A percentile compares a stretch with the other conserved stretches of the same genome.
phyloP scores from a whole-genome alignment of 2,888 invertebrate species.

The Apoda limacodes region DNA sequence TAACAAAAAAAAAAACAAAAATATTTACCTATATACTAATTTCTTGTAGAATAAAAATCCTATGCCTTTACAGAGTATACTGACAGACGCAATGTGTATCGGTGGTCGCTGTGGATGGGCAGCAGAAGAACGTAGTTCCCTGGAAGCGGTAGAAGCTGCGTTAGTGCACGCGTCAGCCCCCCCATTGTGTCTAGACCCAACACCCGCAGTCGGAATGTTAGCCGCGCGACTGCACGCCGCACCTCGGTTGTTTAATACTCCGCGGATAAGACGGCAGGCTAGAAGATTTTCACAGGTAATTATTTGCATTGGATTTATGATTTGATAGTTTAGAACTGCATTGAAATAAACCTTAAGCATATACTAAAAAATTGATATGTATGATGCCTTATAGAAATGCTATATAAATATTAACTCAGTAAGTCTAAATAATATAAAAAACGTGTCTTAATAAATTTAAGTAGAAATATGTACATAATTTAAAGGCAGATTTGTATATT shows the following conservation, averaged over 20 bases:
- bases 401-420: too few relatives aligned
- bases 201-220: slow-evolving; percentile 82
- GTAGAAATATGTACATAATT: too few relatives aligned
- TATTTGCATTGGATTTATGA: slow-evolving; percentile 2
- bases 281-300: slow-evolving; percentile 81
- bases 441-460: too few relatives aligned
- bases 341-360: too few relatives aligned
- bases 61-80: slow-evolving; percentile 64
- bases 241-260: slow-evolving; percentile 79
- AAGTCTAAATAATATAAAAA: too few relatives aligned
- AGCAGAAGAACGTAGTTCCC: slow-evolving; percentile 77
- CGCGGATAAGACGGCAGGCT: slow-evolving; percentile 79
- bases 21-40: neutral
- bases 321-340: too few relatives aligned
- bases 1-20: too few relatives aligned
- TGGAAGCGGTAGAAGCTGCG: slow-evolving; percentile 80
- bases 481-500: too few relatives aligned
- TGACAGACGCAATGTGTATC: slow-evolving; percentile 73
- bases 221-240: slow-evolving; percentile 82
- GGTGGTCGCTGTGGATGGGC: slow-evolving; percentile 72
- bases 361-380: too few relatives aligned
- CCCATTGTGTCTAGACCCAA: slow-evolving; percentile 90
- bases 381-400: too few relatives aligned
- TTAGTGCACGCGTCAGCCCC: slow-evolving; percentile 87
- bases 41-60: too few relatives aligned